A percentile compares a stretch with the other conserved stretches of the same genome.
Conservation (phyloP, 1,140 invertebrate genomes). For the Xylocopa sonorina region DNA sequence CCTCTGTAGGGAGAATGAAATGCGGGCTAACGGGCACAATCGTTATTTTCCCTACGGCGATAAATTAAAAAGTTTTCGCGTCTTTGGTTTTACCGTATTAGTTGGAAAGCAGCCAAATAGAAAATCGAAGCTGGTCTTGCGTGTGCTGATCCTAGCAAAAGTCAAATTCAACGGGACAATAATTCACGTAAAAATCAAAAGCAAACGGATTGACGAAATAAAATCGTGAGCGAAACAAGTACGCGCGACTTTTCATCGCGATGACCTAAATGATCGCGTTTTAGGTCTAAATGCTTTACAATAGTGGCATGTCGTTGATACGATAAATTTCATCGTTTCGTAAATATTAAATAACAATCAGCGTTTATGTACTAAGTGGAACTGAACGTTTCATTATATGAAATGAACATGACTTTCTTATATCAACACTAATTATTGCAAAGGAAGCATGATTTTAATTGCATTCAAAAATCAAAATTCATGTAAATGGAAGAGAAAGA, state of each 20-base stretch:
- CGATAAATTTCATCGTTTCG: neutral
- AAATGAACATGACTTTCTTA: neutral
- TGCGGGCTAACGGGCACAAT: constrained; percentile 36
- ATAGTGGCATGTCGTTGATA: neutral
- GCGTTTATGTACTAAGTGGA: neutral
- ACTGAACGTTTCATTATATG: neutral
- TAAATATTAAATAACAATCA: neutral
- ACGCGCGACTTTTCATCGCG: neutral
- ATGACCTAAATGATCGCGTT: neutral
- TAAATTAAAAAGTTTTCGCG: constrained; percentile 47
- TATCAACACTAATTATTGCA: neutral
- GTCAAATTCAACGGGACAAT: constrained; percentile 32
- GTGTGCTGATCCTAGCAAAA: constrained; percentile 25
- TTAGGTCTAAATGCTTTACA: neutral
- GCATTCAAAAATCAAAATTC: neutral
- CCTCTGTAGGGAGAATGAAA: constrained; percentile 18
- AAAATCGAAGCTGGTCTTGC: constrained; percentile 45
- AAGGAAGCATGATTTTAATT: neutral
- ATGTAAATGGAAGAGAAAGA: too few species aligned
- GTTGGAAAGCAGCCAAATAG: constrained; percentile 49
- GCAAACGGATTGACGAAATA: neutral
- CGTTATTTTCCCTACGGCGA: constrained; percentile 37
- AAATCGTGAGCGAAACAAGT: neutral
- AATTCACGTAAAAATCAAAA: constrained; percentile 25
- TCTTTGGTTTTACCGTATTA: constrained; percentile 46